Base-by-base conservation (phyloP, 2,888 invertebrate species). In the Parnassius orleans region DNA sequence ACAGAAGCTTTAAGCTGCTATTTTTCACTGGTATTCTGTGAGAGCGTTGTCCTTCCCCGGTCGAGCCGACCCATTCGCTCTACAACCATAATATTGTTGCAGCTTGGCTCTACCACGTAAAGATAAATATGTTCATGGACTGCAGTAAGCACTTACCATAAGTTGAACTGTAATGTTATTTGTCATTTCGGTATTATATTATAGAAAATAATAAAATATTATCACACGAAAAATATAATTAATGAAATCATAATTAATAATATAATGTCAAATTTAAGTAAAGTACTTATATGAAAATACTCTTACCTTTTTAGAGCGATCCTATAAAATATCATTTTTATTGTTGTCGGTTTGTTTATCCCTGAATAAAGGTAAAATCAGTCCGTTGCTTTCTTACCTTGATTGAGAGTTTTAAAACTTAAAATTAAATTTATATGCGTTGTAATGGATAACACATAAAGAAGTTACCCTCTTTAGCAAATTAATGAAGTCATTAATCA, bases 291-390 rank as follows among this genome's bases (percentile, higher is more conserved):
- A 10, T 41, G 15, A 33, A 53, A 53, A 33, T 33, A 9, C 9
- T 12, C 46, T 55, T 54, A 62, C 62, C 62, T 57, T 43, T 46
- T 24, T 33, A 53, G 10, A 15, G 50, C 54, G 11, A 62, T 33
- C 44, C 54, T 52, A 15, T 62, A 33, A 12, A 62, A 54, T 41
- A 62, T 62, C 62, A 62, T 62, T 50, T 15, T 54, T 10, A 48
- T 1, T 48, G 1, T 15, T 10, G 12, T 46, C 2, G 14, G 14
- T 14, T 14, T 14, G 5, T 14, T 9, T 48, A 15, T 46, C 46
- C 15, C 48, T 47, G 9, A 48, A 5, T 14, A 7, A 48, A 48
- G 14, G 12, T 14, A 7, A 14, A 14, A 48, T 9, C 48, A 10
- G 15, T 5, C 48, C 14, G 14, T 48, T 5, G 48, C 33, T 33